A percentile compares a stretch with the other conserved stretches of the same genome.
These are phyloP conservation scores for Ochropacha duplaris DNA, from an alignment of 2,888 invertebrate genomes.

Conservation along the genomic window DNA sequence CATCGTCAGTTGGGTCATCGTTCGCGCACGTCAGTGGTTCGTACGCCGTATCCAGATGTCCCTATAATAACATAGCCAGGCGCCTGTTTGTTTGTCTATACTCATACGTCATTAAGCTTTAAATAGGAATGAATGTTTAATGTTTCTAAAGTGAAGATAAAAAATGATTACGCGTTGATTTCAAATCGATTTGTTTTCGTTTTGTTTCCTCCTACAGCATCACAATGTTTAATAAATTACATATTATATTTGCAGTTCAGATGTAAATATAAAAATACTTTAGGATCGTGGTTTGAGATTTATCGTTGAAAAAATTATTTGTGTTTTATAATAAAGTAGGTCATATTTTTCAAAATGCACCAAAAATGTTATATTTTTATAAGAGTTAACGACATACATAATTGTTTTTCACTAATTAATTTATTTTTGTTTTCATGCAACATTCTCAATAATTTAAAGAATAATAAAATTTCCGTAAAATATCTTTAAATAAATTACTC, in stretches of 20 bases:
- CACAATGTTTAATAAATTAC: background rate
- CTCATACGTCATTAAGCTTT: conserved; percentile 45
- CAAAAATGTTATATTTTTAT: no score
- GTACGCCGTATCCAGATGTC: conserved; percentile 54
- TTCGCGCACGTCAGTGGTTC: conserved; percentile 37
- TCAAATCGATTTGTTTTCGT: background rate
- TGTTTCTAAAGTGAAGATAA: background rate
- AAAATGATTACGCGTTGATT: background rate
- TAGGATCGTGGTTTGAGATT: background rate
- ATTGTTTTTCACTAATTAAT: background rate
- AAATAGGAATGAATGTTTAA: conserved; percentile 37
- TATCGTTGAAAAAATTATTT: background rate
- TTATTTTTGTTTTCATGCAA: no score
- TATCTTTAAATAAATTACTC: conserved; percentile 30
- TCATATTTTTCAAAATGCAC: no score
- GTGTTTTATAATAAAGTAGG: no score
- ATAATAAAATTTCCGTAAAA: background rate
- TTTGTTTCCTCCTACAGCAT: background rate
- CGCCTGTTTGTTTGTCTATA: conserved; percentile 46
- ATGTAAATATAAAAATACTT: background rate
- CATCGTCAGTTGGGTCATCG: conserved; percentile 31
- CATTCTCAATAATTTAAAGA: no score
- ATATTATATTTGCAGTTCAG: background rate
- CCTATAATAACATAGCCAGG: conserved; percentile 40
- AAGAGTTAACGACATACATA: no score